phyloP scores from a whole-genome alignment of 2,113 vertebrate genomes.

The Dendropsophus ebraccatus region DNA sequence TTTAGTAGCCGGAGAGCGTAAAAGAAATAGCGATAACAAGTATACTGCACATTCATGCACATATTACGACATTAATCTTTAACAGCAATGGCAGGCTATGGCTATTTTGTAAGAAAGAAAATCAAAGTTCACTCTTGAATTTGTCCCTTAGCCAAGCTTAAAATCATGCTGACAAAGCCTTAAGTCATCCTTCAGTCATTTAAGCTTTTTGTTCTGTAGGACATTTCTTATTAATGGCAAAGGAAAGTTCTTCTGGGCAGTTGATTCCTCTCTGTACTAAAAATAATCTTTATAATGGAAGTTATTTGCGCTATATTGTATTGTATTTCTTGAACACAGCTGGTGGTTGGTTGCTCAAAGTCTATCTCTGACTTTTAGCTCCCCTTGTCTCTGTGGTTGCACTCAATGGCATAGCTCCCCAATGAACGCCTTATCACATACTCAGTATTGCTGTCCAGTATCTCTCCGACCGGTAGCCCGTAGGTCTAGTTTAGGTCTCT shows the following conservation, averaged over 20 bases:
- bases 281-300: slow-evolving; percentile 55
- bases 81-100: background rate
- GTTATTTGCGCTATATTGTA: slow-evolving; percentile 20
- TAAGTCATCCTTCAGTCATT: slow-evolving; percentile 42
- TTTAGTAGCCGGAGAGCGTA: background rate
- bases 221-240: slow-evolving; percentile 57
- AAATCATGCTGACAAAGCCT: slow-evolving; percentile 55
- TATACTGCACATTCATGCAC: background rate
- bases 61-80: slow-evolving; percentile 21
- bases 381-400: too few relatives aligned
- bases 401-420: too few relatives aligned
- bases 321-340: slow-evolving; percentile 22
- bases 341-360: background rate
- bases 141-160: slow-evolving; percentile 44
- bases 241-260: slow-evolving; percentile 37
- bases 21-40: background rate
- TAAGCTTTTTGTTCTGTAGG: slow-evolving; percentile 42
- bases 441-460: too few relatives aligned
- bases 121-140: slow-evolving; percentile 41
- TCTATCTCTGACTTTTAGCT: too few relatives aligned
- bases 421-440: too few relatives aligned
- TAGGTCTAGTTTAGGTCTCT: too few relatives aligned
- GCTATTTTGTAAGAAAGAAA: slow-evolving; percentile 14
- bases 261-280: slow-evolving; percentile 36
- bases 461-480: too few relatives aligned